phyloP scores from a whole-genome alignment of 2,113 vertebrate genomes.

The Anseranas semipalmata region DNA sequence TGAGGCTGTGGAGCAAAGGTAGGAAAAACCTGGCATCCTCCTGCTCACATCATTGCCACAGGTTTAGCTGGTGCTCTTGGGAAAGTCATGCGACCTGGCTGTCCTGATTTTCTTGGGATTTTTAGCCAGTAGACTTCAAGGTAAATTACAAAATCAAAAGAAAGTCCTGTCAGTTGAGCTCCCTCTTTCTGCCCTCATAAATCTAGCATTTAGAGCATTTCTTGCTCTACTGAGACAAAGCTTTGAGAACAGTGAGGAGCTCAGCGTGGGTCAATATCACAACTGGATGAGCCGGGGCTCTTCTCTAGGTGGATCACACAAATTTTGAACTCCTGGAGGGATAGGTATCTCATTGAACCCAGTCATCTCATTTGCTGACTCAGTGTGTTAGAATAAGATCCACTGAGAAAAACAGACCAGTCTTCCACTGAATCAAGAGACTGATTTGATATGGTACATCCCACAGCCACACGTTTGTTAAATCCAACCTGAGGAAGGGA shows the following conservation, averaged over 20 bases:
- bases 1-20: neutral
- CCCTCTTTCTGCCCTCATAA: neutral
- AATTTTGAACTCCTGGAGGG: neutral
- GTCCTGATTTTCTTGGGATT: neutral
- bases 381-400: neutral
- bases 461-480: neutral
- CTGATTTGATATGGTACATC: neutral
- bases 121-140: neutral
- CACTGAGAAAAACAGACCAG: accelerated
- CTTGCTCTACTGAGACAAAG: neutral
- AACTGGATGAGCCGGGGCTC: neutral
- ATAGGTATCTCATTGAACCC: neutral
- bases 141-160: neutral
- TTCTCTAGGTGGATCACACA: neutral
- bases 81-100: neutral
- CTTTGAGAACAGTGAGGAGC: neutral
- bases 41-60: accelerated
- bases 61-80: neutral
- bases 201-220: neutral
- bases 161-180: accelerated
- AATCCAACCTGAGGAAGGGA: neutral
- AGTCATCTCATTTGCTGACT: neutral
- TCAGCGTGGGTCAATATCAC: accelerated
- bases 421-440: neutral
- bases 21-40: neutral